These are phyloP conservation scores for Sparidentex hasta DNA, from an alignment of 2,797 vertebrate species.

Conservation along the genomic window DNA sequence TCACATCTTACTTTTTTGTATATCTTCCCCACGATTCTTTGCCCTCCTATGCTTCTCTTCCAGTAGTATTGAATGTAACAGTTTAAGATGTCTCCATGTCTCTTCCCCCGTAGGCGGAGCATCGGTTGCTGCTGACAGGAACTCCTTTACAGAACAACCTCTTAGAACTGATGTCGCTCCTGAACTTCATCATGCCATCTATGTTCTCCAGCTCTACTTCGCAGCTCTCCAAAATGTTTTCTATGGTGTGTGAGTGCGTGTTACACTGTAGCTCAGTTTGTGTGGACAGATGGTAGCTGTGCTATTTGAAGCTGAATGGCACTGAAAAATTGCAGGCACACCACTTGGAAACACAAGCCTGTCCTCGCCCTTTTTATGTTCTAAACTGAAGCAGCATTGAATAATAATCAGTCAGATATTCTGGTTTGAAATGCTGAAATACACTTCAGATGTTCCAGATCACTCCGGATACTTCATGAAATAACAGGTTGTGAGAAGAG, in stretches of 20 bases:
- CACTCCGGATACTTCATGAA: background rate
- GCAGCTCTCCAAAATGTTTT: conserved; percentile 97
- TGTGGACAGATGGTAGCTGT: background rate
- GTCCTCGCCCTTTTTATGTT: background rate
- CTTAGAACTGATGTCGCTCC: conserved; percentile 95
- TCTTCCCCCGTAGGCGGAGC: conserved; percentile 86
- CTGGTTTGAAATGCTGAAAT: background rate
- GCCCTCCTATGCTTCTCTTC: background rate
- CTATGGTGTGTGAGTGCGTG: conserved; percentile 78
- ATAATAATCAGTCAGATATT: background rate
- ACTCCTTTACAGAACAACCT: conserved; percentile 98
- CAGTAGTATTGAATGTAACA: background rate
- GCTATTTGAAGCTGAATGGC: background rate
- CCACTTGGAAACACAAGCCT: background rate
- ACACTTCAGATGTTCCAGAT: background rate
- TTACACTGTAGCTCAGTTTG: background rate
- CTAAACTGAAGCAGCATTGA: background rate
- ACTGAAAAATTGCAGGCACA: background rate
- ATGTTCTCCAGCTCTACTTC: conserved; percentile 96
- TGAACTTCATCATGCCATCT: conserved; percentile 99
- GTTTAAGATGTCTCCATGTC: background rate
- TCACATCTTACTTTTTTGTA: background rate
- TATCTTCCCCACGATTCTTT: background rate
- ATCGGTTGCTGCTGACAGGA: conserved; percentile 94
- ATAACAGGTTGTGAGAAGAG: too few relatives aligned